Conservation (phyloP, 1,140 invertebrate genomes). For the Ridgeia piscesae region DNA sequence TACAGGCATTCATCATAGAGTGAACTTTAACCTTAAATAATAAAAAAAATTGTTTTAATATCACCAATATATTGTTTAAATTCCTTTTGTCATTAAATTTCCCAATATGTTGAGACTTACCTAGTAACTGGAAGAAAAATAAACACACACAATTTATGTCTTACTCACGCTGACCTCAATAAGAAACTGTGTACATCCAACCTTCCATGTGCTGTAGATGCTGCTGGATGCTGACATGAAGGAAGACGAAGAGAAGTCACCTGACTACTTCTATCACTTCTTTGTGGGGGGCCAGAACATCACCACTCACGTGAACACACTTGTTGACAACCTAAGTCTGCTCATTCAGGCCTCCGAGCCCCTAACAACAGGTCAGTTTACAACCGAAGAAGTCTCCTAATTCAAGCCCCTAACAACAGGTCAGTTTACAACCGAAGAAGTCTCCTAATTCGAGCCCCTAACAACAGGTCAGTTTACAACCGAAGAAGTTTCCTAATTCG, state of each 20-base stretch:
- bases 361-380: neutral
- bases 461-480: neutral
- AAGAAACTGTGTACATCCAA: neutral
- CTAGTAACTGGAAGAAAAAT: too few relatives aligned
- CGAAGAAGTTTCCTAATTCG: neutral
- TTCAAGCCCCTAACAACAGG: neutral
- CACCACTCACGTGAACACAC: neutral
- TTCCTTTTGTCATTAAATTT: too few relatives aligned
- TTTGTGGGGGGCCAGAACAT: neutral
- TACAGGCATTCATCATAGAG: too few relatives aligned
- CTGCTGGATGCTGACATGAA: conserved; percentile 10
- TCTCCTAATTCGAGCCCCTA: neutral
- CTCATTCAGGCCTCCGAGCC: neutral
- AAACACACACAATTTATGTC: neutral
- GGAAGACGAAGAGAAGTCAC: neutral
- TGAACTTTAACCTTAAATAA: too few relatives aligned
- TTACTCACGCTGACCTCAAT: neutral
- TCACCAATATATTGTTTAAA: too few relatives aligned
- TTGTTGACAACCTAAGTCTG: neutral
- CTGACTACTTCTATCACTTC: conserved; percentile 8
- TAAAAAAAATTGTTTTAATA: too few relatives aligned
- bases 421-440: neutral
- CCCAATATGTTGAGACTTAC: too few relatives aligned
- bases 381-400: neutral
- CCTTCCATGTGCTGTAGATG: neutral